These are phyloP conservation scores for Drosophila sproati DNA, from an alignment of 1,140 invertebrate genomes.

Conservation along the genomic window DNA sequence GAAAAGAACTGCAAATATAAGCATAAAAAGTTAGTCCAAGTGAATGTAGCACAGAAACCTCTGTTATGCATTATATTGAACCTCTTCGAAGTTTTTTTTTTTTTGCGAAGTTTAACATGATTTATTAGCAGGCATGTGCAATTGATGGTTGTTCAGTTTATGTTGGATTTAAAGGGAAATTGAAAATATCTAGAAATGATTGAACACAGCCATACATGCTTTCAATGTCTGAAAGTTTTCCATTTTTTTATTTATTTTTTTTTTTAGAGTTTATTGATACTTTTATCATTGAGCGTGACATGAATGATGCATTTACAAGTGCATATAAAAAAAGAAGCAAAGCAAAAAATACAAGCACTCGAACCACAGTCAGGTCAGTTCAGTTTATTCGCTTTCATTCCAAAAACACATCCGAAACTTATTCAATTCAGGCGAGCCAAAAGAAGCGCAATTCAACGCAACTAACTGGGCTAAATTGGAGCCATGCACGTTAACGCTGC, in stretches of 20 bases:
- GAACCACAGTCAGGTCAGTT: constrained; percentile 56
- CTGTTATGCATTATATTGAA: neutral
- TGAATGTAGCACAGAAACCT: constrained; percentile 4
- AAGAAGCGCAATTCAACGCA: constrained; percentile 19
- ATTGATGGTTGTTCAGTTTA: constrained; percentile 6
- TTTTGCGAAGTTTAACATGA: neutral
- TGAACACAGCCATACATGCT: neutral
- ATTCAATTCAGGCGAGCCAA: constrained; percentile 26
- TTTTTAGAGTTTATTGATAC: constrained; percentile 53
- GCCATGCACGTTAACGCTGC: no score
- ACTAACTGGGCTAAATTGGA: constrained; percentile 10
- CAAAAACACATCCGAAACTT: constrained; percentile 19
- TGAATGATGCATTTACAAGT: constrained; percentile 38
- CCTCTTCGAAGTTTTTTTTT: neutral
- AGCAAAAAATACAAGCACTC: neutral
- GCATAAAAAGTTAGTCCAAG: constrained; percentile 16
- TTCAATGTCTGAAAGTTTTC: constrained; percentile 24
- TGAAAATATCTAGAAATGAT: constrained; percentile 7
- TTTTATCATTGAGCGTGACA: constrained; percentile 63
- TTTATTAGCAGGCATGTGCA: constrained; percentile 16
- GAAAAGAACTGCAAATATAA: neutral
- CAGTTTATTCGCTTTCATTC: constrained; percentile 39
- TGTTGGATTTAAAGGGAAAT: constrained; percentile 5
- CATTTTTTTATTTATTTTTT: constrained; percentile 11
- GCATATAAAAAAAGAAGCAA: neutral